Base-by-base conservation (phyloP, 2,113 vertebrate genomes). In the Bubo scandiacus region DNA sequence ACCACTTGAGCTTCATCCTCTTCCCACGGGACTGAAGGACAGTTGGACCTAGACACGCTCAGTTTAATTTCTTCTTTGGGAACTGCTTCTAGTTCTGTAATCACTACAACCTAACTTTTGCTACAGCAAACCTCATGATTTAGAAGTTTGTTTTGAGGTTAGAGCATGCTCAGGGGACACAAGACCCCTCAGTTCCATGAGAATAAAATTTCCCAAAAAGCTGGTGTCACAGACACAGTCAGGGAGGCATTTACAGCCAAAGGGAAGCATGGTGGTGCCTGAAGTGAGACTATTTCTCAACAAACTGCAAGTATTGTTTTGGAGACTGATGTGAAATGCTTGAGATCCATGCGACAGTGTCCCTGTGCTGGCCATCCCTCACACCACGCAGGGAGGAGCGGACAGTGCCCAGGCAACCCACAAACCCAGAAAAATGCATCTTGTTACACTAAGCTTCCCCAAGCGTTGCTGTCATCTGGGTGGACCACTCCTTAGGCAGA, bases 321-420 rank as follows among this genome's bases (percentile, higher is more conserved):
- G 27, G 77, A 86, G 43, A 49, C 27, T 61, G 81, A 81, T 79
- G 30, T 43, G 22, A 91, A 94, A 75, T 1, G 8, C 70, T 49
- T 5, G 2, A 87, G 78, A 74, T 15, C 29, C 77, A 14, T 0
- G 17, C 78, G 52, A 90, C 51, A 63, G 63, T 73, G 74, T 43
- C 65, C 18, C 75, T 1, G 4, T 47, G 66, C 40, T n/a, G 58
- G 49, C 71, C 54, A 54, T 21, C 29, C 47, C 58, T 81, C 65
- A 47, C 89, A 61, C 47, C 78, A 61, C 0, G 1, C 0, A 3
- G 65, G 59, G 62, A 89, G 59, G 42, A 88, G 86, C 91, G 52
- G 83, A 96, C 91, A 97, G 94, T 86, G 55, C 68, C 72, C 86
- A 90, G 86, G 81, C 84, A 96, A 63, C 11, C 43, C 84, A 66